Evolutionary conservation across 2,888 invertebrate genomes (phyloP).

Genomic region (Anaspis maculata): DNA sequence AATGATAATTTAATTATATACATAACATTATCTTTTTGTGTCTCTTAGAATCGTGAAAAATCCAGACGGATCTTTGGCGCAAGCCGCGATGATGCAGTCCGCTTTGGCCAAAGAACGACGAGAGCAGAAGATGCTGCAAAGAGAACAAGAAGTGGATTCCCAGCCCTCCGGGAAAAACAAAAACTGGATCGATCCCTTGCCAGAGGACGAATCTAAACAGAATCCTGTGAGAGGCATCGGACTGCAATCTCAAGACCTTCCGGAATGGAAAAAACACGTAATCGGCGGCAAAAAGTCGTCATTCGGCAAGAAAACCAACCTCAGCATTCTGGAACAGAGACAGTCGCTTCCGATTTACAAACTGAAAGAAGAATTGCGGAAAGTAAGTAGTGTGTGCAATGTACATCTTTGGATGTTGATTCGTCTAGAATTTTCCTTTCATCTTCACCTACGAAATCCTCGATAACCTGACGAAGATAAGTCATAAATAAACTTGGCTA

Average conservation of each 20-base stretch:
- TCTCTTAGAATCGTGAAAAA: constrained; percentile 99
- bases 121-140: constrained; percentile 91
- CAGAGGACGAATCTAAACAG: constrained; percentile 52
- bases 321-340: constrained; percentile 89
- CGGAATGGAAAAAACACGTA: constrained; percentile 99
- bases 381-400: constrained; percentile 48
- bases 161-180: constrained; percentile 76
- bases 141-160: constrained; percentile 87
- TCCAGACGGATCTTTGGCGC: constrained; percentile 97
- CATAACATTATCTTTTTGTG: constrained; percentile 38
- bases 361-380: constrained; percentile 86
- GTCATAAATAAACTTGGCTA: no score
- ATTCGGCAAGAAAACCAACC: constrained; percentile 93
- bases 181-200: constrained; percentile 95
- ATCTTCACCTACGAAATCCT: no score
- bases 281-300: constrained; percentile 97
- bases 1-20: constrained; percentile 1
- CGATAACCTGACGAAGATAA: no score
- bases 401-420: no score
- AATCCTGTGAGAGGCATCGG: constrained; percentile 70
- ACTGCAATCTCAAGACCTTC: constrained; percentile 79
- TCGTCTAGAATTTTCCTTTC: constrained; percentile 8
- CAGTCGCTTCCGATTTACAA: constrained; percentile 95
- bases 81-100: constrained; percentile 99
- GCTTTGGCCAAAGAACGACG: constrained; percentile 94